Evolutionary conservation across 2,113 vertebrate species (phyloP).

Genomic region (Climacteris rufus): DNA sequence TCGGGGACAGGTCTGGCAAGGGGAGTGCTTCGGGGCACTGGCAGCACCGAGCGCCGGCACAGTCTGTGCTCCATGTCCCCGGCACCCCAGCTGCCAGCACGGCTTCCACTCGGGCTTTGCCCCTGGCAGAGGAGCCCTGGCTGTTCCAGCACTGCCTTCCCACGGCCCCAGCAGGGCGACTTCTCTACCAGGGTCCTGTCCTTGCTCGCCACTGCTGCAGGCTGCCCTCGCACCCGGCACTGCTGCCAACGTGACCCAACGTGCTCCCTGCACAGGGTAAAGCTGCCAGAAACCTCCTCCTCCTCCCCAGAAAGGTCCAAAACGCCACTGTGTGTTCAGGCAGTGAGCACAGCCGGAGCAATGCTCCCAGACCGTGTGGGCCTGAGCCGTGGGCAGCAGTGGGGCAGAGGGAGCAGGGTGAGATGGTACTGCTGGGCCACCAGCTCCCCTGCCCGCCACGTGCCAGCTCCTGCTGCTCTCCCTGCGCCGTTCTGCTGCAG

Average conservation of each 20-base stretch:
- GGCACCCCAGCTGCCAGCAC: neutral
- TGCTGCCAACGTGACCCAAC: neutral
- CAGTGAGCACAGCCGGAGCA: accelerated
- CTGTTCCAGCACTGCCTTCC: neutral
- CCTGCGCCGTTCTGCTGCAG: neutral
- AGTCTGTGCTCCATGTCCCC: neutral
- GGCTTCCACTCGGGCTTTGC: accelerated
- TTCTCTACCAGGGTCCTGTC: accelerated
- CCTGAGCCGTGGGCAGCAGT: accelerated
- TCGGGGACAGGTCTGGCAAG: neutral
- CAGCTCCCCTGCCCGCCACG: neutral
- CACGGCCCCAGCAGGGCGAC: accelerated
- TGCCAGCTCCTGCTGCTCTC: neutral
- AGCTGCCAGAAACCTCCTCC: neutral
- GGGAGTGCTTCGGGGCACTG: neutral
- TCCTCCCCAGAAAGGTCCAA: neutral
- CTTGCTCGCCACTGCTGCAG: neutral
- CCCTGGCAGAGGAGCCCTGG: neutral
- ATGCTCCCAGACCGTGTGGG: neutral
- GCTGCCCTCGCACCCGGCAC: accelerated
- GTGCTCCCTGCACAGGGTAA: no score
- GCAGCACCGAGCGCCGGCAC: accelerated
- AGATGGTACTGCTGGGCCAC: no score
- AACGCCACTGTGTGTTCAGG: neutral
- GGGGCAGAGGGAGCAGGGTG: neutral